Evolutionary conservation across 2,113 vertebrate species (phyloP), one percentile per base, ranked within the genome.

Genomic region (Misgurnus anguillicaudatus): DNA sequence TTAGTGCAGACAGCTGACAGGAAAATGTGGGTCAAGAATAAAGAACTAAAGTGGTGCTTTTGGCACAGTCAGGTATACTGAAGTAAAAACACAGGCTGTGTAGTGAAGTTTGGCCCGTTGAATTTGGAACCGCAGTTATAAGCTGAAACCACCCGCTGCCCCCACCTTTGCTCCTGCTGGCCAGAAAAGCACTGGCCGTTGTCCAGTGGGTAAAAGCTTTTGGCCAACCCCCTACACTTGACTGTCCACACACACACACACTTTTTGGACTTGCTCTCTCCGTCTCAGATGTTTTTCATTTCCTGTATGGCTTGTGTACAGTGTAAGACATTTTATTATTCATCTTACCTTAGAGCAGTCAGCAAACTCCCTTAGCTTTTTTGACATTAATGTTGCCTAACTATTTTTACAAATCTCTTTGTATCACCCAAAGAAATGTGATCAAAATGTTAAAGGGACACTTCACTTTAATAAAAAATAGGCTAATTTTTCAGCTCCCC

Each of bases 201-300:
- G 39, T 80, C 85, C 85, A 86, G 71, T 51, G 79, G 79, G 75
- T 80, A 80, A 84, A 84, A 88, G 82, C 76, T 66, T 81, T 76
- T 81, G 77, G 73, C 80, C 70, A 31, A 47, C 78, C 61, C 51
- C 41, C 66, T 72, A 57, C 79, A 53, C 48, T n/a, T 39, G 36
- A 58, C 53, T 19, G 13, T 72, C 10, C 60, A 66, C 66, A 51
- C 24, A 45, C 58, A 45, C 58, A 48, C 72, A 42, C 39, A 31
- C 36, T 47, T 47, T 36, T 57, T 57, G 39, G 10, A 57, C 38
- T 63, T 39, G n/a, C 51, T 76, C 31, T 69, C n/a, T 69, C 61
- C 31, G 9, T 61, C 63, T 48, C 66, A 39, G 42, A 58, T 39
- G 48, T 75, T 58, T 75, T 85, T 85, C 19, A 82, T 84, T 86